Evolutionary conservation across 2,113 vertebrate species (phyloP).

Genomic region (Phaetusa simplex): DNA sequence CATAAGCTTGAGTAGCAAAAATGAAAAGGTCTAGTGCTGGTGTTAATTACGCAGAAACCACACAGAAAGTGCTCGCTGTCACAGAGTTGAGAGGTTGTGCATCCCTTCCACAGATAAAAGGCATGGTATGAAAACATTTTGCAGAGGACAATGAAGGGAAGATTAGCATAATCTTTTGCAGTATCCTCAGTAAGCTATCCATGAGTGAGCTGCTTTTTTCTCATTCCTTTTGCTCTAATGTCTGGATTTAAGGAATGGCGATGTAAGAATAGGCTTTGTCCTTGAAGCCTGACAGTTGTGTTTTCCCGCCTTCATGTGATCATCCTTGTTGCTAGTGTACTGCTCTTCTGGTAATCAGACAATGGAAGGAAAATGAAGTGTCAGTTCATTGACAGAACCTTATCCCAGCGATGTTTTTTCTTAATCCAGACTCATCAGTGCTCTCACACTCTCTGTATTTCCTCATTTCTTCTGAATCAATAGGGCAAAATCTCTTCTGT

Average conservation of each 20-base stretch:
- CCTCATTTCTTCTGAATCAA: slow-evolving; percentile 54
- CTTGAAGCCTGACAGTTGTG: slow-evolving; percentile 88
- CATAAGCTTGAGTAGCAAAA: slow-evolving; percentile 98
- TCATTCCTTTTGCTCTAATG: slow-evolving; percentile 84
- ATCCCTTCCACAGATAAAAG: slow-evolving; percentile 99
- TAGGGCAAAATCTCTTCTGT: slow-evolving; percentile 39
- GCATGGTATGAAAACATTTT: slow-evolving; percentile 99
- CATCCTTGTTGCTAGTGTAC: slow-evolving; percentile 87
- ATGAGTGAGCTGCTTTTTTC: slow-evolving; percentile 87
- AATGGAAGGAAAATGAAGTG: slow-evolving; percentile 86
- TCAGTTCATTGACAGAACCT: slow-evolving; percentile 85
- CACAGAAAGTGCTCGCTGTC: slow-evolving; percentile 99
- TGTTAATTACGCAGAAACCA: slow-evolving; percentile 99
- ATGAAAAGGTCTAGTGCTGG: slow-evolving; percentile 97
- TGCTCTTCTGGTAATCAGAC: slow-evolving; percentile 85
- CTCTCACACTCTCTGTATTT: slow-evolving; percentile 3
- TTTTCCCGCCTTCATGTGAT: slow-evolving; percentile 98
- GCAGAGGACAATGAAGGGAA: slow-evolving; percentile 90
- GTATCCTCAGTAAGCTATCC: slow-evolving; percentile 98
- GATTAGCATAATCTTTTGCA: slow-evolving; percentile 99
- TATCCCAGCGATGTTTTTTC: slow-evolving; percentile 82
- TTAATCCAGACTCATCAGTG: slow-evolving; percentile 80
- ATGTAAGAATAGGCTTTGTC: slow-evolving; percentile 91
- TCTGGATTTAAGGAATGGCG: slow-evolving; percentile 88
- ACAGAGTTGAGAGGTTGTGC: slow-evolving; percentile 98